A percentile compares a stretch with the other conserved stretches of the same genome.
phyloP scores from a whole-genome alignment of 2,888 invertebrate genomes.

The Theretra japonica region DNA sequence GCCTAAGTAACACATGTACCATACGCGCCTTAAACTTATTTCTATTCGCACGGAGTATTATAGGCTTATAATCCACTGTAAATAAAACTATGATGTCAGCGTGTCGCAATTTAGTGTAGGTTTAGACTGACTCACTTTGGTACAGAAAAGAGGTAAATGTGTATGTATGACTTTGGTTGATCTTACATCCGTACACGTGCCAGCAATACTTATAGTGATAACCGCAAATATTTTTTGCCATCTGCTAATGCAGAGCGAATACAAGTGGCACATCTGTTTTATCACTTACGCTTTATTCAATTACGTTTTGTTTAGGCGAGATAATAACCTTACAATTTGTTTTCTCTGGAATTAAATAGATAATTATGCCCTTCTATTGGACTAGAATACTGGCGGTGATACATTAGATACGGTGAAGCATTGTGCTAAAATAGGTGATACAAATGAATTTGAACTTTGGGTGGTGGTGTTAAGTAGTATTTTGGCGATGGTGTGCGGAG shows the following conservation, averaged over 20 bases:
- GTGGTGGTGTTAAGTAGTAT: constrained; percentile 62
- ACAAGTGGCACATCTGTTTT: constrained; percentile 4
- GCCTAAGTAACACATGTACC: not conserved
- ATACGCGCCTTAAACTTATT: not conserved
- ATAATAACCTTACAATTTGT: constrained; percentile 17
- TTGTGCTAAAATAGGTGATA: constrained; percentile 53
- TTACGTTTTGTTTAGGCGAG: not conserved
- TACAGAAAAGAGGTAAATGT: constrained; percentile 43
- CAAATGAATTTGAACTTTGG: constrained; percentile 73
- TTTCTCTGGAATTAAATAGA: constrained; percentile 19
- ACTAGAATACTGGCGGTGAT: constrained; percentile 56
- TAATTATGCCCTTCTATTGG: constrained; percentile 30
- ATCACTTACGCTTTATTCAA: constrained; percentile 4
- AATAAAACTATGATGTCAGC: constrained; percentile 72
- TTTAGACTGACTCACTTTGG: constrained; percentile 53
- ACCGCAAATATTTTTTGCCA: constrained; percentile 34
- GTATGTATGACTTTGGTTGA: constrained; percentile 9
- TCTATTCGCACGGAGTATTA: constrained; percentile 29
- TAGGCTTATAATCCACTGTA: constrained; percentile 49
- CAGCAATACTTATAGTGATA: not conserved
- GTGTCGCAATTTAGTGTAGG: constrained; percentile 62
- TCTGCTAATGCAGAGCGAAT: not conserved
- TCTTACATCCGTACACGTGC: constrained; percentile 5
- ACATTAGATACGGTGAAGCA: constrained; percentile 65
- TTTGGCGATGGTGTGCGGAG: constrained; percentile 56